Percentiles rank a stretch among this genome's conserved stretches.
Conservation (phyloP, 2,797 vertebrate genomes). For the Typhlichthys subterraneus region DNA sequence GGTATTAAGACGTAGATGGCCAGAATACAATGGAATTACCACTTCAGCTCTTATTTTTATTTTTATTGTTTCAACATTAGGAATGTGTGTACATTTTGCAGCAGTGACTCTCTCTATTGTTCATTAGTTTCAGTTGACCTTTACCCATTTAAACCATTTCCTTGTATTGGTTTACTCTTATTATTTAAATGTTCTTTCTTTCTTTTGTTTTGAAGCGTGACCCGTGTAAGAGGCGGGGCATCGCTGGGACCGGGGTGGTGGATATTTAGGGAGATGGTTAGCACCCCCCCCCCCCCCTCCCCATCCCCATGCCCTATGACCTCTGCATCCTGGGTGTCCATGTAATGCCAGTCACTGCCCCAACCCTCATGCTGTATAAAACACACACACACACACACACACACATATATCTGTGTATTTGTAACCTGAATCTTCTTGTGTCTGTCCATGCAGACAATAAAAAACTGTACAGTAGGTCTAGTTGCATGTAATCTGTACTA, state of each 20-base stretch:
- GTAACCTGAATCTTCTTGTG: slow-evolving; percentile 88
- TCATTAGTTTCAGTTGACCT: slow-evolving; percentile 73
- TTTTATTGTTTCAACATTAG: slow-evolving; percentile 79
- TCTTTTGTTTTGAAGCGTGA: slow-evolving; percentile 69
- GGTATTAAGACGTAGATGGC: slow-evolving; percentile 65
- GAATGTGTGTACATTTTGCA: slow-evolving; percentile 88
- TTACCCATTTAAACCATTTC: slow-evolving; percentile 57
- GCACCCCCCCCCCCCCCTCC: slow-evolving; percentile 18
- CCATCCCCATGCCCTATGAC: slow-evolving; percentile 61
- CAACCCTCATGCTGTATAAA: slow-evolving; percentile 86
- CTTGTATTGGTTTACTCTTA: slow-evolving; percentile 64
- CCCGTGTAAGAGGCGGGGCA: slow-evolving; percentile 70
- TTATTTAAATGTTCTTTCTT: slow-evolving; percentile 64
- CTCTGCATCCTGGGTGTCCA: slow-evolving; percentile 77
- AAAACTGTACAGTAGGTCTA: slow-evolving; percentile 92
- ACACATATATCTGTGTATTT: slow-evolving; percentile 89
- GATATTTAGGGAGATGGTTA: slow-evolving; percentile 64
- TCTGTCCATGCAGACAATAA: slow-evolving; percentile 90
- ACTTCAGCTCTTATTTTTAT: slow-evolving; percentile 79
- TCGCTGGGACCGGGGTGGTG: slow-evolving; percentile 69
- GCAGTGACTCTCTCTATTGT: slow-evolving; percentile 83
- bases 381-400: slow-evolving; percentile 52
- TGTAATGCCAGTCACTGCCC: slow-evolving; percentile 83
- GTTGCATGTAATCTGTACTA: slow-evolving; percentile 93
- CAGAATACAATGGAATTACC: slow-evolving; percentile 79